Evolutionary conservation across 1,140 invertebrate species (phyloP).

Genomic region (Pygmarrhopalites habei): DNA sequence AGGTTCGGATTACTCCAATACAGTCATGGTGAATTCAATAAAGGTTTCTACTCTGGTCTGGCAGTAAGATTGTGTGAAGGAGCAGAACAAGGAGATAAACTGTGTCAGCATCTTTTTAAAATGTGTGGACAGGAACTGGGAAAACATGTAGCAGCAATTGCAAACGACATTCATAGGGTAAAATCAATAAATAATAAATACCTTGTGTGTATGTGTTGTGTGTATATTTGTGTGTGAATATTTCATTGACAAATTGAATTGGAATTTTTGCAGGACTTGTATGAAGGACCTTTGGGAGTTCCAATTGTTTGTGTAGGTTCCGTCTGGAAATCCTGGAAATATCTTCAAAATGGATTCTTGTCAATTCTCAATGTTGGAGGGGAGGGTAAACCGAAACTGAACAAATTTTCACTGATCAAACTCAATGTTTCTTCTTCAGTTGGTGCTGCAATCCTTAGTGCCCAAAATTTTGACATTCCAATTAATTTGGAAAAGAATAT

Average conservation of each 20-base stretch:
- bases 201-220: no score
- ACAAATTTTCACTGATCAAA: constrained; percentile 56
- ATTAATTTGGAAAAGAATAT: constrained; percentile 12
- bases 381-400: constrained; percentile 40
- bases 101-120: constrained; percentile 65
- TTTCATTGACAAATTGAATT: no score
- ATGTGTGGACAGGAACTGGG: constrained; percentile 70
- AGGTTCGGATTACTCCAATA: constrained; percentile 60
- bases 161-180: constrained; percentile 59
- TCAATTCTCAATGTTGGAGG: constrained; percentile 47
- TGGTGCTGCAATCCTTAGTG: constrained; percentile 63
- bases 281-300: constrained; percentile 55
- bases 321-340: constrained; percentile 88
- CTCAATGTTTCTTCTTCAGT: constrained; percentile 59
- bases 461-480: background rate
- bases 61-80: constrained; percentile 63
- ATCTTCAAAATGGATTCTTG: constrained; percentile 62
- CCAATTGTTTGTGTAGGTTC: constrained; percentile 88
- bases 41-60: constrained; percentile 69
- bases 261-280: constrained; percentile 21
- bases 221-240: no score
- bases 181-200: no score
- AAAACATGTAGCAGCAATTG: constrained; percentile 61
- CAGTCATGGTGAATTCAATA: constrained; percentile 76
- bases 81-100: constrained; percentile 60